Evolutionary conservation across 2,113 vertebrate genomes (phyloP).

Genomic region (Gallinago undulata): DNA sequence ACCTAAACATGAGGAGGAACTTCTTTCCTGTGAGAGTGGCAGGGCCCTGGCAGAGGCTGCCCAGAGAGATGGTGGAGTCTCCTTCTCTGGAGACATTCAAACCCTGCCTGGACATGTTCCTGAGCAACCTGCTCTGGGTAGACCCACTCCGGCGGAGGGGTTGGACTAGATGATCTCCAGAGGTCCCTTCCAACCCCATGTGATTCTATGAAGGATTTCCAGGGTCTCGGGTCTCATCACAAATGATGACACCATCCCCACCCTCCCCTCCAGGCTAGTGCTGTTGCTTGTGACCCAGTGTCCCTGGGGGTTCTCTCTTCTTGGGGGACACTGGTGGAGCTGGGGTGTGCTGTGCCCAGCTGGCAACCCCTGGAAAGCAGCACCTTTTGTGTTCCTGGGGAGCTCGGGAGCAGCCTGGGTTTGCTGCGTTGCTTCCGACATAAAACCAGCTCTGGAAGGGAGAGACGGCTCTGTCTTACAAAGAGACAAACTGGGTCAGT

Average conservation of each 20-base stretch:
- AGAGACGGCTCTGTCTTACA: background rate
- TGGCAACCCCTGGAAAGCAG: background rate
- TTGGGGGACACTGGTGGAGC: background rate
- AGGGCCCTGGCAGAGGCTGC: too few species aligned
- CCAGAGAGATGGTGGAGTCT: too few species aligned
- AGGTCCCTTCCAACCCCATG: too few species aligned
- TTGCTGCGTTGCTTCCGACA: background rate
- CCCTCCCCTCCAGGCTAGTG: rapidly evolving
- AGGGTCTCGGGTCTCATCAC: background rate
- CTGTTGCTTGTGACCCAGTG: background rate
- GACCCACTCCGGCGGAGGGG: too few species aligned
- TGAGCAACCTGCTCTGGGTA: too few species aligned
- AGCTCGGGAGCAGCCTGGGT: background rate
- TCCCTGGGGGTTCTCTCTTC: background rate
- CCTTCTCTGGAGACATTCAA: too few species aligned
- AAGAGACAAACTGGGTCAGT: background rate
- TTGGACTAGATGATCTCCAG: too few species aligned
- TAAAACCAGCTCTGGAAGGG: background rate
- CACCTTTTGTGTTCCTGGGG: rapidly evolving
- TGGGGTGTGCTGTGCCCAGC: background rate
- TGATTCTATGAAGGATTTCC: background rate
- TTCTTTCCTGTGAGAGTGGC: too few species aligned
- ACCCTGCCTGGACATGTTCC: too few species aligned
- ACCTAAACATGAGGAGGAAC: too few species aligned
- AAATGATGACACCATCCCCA: too few species aligned